Evolutionary conservation across 2,797 vertebrate genomes (phyloP), one percentile per base, ranked within the genome.

Genomic region (Sebastiscus albofasciatus): DNA sequence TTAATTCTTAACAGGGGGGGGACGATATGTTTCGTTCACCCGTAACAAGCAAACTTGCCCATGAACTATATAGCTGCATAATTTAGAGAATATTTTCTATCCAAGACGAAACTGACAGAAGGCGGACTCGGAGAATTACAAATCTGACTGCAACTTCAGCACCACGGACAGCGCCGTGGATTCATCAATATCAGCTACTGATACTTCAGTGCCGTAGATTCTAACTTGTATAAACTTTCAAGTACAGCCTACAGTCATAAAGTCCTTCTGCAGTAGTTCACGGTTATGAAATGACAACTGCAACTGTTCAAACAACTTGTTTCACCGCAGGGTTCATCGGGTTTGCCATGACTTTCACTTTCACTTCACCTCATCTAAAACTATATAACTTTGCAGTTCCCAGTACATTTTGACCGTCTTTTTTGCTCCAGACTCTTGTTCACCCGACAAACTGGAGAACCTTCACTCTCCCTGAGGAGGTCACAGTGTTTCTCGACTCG

Each of bases 381-480:
- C 11, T 82, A 0, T 82, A 0, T 18, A 49, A 36, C 39, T 76
- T 31, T 68, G 61, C 66, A 64, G 70, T 61, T 46, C 16, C 16
- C 18, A 16, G 58, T 20, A 46, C 20, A 60, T 62, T 46, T 11
- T 5, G 4, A 65, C 8, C 3, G 3, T 20, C n/a, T 58, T 65
- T 65, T 78, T 66, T 46, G 2, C 66, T 33, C 24, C 46, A 16
- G 64, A 62, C 36, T 71, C 18, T 24, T 59, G 26, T 24, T 71
- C 42, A 34, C 26, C 11, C 36, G 42, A 34, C 76, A 54, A 34
- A 67, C 69, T 5, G 13, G 11, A 77, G 61, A 70, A 70, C 16
- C 24, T 54, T 73, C 49, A 46, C 55, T 55, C 22, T 84, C 87
- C 83, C 72, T 20, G 26, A 67, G 80, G 85, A 80, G 76, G 82